Base-by-base conservation (phyloP, 2,888 invertebrate genomes). In the Sminthurinus aureus region DNA sequence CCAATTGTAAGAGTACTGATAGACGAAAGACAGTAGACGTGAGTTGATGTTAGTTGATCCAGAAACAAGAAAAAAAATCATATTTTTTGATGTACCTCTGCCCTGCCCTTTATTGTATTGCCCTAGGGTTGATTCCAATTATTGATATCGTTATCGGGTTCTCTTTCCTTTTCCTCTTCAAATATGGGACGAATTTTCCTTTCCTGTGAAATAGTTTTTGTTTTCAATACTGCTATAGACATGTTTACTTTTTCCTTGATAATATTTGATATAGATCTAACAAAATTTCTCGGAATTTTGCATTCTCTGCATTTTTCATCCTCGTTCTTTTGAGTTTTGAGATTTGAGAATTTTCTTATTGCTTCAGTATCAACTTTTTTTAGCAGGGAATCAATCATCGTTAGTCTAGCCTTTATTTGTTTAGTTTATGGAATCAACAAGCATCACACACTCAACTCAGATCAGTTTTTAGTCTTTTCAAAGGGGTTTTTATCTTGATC, bases 171-270 rank as follows among this genome's bases (percentile, higher is more conserved):
- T 13, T 58, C 58, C 18, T 58, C 58, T 18, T 58, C 58, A 58
- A 58, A 58, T 58, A 18, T 2, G 15, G 58, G 18, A 58, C 58
- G 15, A 58, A 58, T 13, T 58, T 58, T 58, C 58, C 13, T 58
- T 58, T 58, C 58, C 58, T 58, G 58, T 58, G 58, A 58, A 58
- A 58, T 58, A 58, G 58, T 58, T 58, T 58, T 58, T 58, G n/a
- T 58, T 58, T 58, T 58, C 58, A 13, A 38, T 6, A 38, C 38
- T 38, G 38, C 38, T 38, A 38, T 38, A 38, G 38, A 38, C 6
- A 38, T 58, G n/a, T n/a, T n/a, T n/a, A n/a, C n/a, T n/a, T n/a
- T n/a, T n/a, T n/a, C n/a, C n/a, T n/a, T n/a, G n/a, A 58, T 58
- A 15, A 0, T 58, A 15, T 58, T 58, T 58, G 13, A 15, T 58